Percentiles rank a stretch among this genome's conserved stretches.
Conservation (phyloP, 2,113 vertebrate genomes). For the Struthio camelus region DNA sequence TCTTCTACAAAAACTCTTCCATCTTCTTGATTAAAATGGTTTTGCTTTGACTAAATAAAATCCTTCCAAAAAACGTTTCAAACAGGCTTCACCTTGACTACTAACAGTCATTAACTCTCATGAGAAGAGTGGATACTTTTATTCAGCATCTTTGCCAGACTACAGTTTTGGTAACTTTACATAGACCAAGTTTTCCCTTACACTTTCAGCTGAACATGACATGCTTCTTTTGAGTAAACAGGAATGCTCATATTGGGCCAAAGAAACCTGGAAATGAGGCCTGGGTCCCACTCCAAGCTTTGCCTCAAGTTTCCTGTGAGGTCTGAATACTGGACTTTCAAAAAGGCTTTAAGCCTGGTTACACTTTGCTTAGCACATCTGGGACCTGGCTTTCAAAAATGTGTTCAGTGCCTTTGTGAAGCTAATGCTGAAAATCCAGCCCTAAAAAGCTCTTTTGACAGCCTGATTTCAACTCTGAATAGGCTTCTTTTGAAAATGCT, state of each 20-base stretch:
- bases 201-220: neutral
- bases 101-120: neutral
- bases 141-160: neutral
- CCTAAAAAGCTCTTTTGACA: neutral
- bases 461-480: neutral
- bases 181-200: conserved; percentile 34
- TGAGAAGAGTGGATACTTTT: neutral
- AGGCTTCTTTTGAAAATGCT: neutral
- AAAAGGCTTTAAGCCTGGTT: neutral
- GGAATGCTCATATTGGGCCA: conserved; percentile 9
- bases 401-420: neutral
- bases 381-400: neutral
- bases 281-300: neutral
- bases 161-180: neutral
- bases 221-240: conserved; percentile 14
- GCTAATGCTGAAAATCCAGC: neutral
- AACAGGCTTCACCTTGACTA: neutral
- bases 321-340: conserved; percentile 1
- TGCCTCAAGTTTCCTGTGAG: conserved; percentile 39
- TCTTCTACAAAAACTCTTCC: neutral
- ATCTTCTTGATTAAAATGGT: neutral
- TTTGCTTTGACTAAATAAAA: neutral
- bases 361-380: neutral
- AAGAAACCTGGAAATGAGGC: neutral
- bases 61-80: neutral